phyloP scores from a whole-genome alignment of 2,797 vertebrate genomes.

The Chelon auratus region DNA sequence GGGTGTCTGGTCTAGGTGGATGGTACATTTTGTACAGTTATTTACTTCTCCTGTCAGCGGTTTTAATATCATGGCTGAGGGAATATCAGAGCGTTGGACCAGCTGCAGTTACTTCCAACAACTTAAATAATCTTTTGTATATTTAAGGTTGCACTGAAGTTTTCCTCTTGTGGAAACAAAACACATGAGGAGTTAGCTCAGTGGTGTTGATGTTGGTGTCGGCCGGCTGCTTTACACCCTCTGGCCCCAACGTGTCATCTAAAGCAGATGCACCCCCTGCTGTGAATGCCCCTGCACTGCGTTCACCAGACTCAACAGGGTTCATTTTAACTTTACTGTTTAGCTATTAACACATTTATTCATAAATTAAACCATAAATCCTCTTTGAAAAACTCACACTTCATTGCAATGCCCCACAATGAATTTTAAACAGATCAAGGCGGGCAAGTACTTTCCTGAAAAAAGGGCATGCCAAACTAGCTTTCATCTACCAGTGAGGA shows the following conservation, averaged over 20 bases:
- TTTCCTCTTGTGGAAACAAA: not conserved
- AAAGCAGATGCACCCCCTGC: slow-evolving; percentile 67
- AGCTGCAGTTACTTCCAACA: not conserved
- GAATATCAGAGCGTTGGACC: not conserved
- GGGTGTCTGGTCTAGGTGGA: too few relatives aligned
- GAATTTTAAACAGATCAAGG: not conserved
- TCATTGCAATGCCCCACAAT: too few relatives aligned
- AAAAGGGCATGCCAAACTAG: not conserved
- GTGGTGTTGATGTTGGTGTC: slow-evolving; percentile 18
- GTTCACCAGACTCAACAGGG: not conserved
- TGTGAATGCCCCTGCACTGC: slow-evolving; percentile 50
- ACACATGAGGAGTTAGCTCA: not conserved
- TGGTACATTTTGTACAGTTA: too few relatives aligned
- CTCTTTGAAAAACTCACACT: too few relatives aligned
- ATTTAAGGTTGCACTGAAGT: not conserved
- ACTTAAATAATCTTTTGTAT: not conserved
- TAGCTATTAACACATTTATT: too few relatives aligned
- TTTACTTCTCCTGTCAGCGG: too few relatives aligned
- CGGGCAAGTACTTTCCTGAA: not conserved
- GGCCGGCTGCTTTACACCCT: slow-evolving; percentile 6
- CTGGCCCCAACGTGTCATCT: slow-evolving; percentile 3
- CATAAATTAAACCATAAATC: too few relatives aligned
- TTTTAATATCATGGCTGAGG: too few relatives aligned
- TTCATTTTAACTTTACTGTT: too few relatives aligned
- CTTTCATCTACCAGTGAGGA: not conserved